phyloP scores from a whole-genome alignment of 2,113 vertebrate species.

The Sturnira hondurensis region DNA sequence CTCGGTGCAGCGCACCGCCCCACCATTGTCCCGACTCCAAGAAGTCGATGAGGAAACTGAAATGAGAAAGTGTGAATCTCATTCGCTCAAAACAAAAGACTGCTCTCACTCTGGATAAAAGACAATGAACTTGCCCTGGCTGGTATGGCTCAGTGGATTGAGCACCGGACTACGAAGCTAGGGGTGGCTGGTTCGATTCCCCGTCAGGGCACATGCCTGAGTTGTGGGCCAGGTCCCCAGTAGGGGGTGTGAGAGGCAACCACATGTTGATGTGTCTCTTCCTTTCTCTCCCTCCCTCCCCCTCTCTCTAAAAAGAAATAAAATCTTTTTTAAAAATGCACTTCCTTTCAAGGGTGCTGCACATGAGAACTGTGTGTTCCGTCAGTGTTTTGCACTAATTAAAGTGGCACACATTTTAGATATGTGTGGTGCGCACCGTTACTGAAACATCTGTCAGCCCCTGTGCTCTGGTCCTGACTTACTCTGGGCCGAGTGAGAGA shows the following conservation, averaged over 20 bases:
- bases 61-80: not conserved
- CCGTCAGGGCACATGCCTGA: too few species aligned
- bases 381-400: not conserved
- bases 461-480: not conserved
- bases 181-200: too few species aligned
- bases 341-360: not conserved
- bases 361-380: not conserved
- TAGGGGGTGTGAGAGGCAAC: too few species aligned
- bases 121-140: not conserved
- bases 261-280: too few species aligned
- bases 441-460: not conserved
- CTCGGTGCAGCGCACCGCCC: not conserved
- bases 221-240: too few species aligned
- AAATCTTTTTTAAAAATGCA: not conserved
- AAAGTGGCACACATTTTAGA: not conserved
- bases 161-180: too few species aligned
- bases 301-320: too few species aligned
- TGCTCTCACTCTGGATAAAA: not conserved
- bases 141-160: too few species aligned
- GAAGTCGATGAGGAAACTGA: not conserved
- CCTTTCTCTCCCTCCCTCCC: too few species aligned
- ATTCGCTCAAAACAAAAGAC: not conserved
- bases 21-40: not conserved
- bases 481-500: not conserved
- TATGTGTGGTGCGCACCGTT: not conserved